Base-by-base conservation (phyloP, 2,888 invertebrate species). In the Nomada flava region DNA sequence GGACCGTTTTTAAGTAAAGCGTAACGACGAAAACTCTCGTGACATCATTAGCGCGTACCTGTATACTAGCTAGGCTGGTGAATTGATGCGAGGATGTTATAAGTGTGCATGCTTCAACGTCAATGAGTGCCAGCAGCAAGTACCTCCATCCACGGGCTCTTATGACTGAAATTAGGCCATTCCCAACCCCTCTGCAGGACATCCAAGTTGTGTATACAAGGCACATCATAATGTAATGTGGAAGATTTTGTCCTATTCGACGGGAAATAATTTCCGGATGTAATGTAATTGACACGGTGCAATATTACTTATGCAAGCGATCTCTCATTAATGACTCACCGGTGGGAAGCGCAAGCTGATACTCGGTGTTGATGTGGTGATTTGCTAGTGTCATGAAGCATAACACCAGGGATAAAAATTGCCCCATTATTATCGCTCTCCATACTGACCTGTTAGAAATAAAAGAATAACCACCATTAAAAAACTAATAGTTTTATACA, bases 31-130 rank as follows among this genome's bases (percentile, higher is more conserved):
- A 36, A 50, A 65, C n/a, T 47, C 36, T 47, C 44, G 50, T 63
- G 74, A 57, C 62, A 23, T 78, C 36, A 50, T 65, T 70, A 84
- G 23, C 63, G 53, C 91, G 76, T 90, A 96, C 96, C 95, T 96
- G 96, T 86, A 96, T 96, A 91, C 96, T 96, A 62, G 96, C 96
- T 75, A 97, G 94, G 82, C 96, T 96, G 13, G 97, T 97, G 91
- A 95, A 96, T 89, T 96, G 95, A 94, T 98, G 98, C 0, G 98
- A 97, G 92, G 96, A 96, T 20, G 97, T 97, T 81, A 98, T 95
- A 82, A 98, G 94, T 93, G 96, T 98, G 92, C 97, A 97, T 9
- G 98, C 98, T 94, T 98, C 97, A n/a, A 98, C 98, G 92, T 98
- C 98, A 81, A 97, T 95, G 68, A 96, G 94, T 47, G 97, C 97